phyloP scores from a whole-genome alignment of 2,113 vertebrate species.

The Aix galericulata region DNA sequence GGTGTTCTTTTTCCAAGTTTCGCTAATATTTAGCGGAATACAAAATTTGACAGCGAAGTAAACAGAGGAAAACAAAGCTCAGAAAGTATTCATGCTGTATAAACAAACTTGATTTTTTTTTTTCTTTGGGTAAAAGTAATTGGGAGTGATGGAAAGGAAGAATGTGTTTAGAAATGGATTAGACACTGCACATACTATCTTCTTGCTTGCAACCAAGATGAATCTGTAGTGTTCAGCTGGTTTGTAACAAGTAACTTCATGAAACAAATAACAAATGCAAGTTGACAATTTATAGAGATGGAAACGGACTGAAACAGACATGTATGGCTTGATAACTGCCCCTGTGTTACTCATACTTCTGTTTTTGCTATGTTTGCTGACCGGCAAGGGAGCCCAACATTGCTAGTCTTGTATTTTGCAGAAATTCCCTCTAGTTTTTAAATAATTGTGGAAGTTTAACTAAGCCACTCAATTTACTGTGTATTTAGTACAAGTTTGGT shows the following conservation, averaged over 20 bases:
- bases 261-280: not conserved
- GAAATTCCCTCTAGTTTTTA: not conserved
- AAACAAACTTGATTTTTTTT: not conserved
- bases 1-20: not conserved
- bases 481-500: not conserved
- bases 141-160: not conserved
- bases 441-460: not conserved
- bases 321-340: not conserved
- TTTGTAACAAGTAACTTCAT: not conserved
- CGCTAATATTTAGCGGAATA: not conserved
- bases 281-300: not conserved
- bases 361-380: not conserved
- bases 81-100: fast-evolving
- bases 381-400: not conserved
- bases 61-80: not conserved
- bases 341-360: not conserved
- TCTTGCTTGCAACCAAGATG: not conserved
- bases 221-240: not conserved
- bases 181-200: not conserved
- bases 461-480: not conserved
- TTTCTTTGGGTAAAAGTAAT: not conserved
- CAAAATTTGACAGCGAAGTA: not conserved
- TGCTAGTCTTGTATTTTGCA: not conserved
- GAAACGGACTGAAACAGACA: not conserved
- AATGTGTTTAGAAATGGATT: not conserved